Base-by-base conservation (phyloP, 2,888 invertebrate genomes). In the Odontothrips loti region DNA sequence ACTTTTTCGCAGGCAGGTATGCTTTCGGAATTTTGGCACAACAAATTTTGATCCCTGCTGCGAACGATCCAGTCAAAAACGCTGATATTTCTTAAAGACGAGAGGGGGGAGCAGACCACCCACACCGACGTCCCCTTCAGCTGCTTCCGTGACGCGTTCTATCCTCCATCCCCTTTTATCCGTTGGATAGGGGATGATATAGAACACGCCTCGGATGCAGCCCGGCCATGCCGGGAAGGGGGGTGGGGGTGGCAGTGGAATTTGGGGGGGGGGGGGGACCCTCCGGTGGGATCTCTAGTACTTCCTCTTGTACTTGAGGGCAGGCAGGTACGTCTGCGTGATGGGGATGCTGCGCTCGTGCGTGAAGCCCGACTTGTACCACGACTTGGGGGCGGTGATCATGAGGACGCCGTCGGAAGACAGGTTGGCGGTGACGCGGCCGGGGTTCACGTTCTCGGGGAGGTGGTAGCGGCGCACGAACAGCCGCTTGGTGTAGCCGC, bases 381-480 rank as follows among this genome's bases (percentile, higher is more conserved):
- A 75, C 6, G 68, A 75, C 68, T 75, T 84, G 10, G 87, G 87
- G 8, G 87, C 88, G 15, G 85, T 84, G 80, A 88, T 84, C 12
- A 86, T 85, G n/a, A 88, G 84, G 0, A 88, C 85, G 0, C 87
- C 88, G 81, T 87, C 87, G 20, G 86, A 84, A 20, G 86, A 86
- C 47, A 88, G 84, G 6, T 85, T 85, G 29, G 87, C 88, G 4
- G 84, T 85, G 27, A 88, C 84, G 8, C 84, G 83, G 15, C 86
- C 86, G 3, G 86, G 85, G 78, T 87, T 85, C 10, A 87, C 86
- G 79, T 86, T 86, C 79, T 87, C 85, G 1, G 88, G 88, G 20
- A 88, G 82, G 63, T 86, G 84, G 84, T 88, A 88, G 79, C 87
- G 85, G 6, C 88, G 85, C 34, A 85, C 86, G 83, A 88, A 88